A percentile compares a stretch with the other conserved stretches of the same genome.
phyloP scores from a whole-genome alignment of 2,888 invertebrate genomes.

The Agrochola lychnidis region DNA sequence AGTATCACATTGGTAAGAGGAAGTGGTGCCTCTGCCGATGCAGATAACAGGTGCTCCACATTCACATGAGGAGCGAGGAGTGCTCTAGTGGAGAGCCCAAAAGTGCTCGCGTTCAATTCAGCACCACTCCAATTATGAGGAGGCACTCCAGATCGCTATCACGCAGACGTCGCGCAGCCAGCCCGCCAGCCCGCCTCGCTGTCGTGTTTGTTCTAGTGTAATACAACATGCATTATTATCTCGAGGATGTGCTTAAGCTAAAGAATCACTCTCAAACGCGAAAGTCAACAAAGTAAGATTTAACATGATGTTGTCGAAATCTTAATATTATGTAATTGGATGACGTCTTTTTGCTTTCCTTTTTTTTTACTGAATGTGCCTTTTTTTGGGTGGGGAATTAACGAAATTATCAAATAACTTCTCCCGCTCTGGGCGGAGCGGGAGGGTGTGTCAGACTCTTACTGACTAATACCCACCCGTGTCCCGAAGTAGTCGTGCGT shows the following conservation, averaged over 20 bases:
- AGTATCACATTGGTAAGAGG: not conserved
- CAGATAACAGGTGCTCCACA: conserved; percentile 3
- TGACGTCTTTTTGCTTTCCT: not conserved
- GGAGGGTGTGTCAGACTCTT: too few relatives aligned
- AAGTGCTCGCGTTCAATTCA: conserved; percentile 11
- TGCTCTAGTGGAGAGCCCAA: not conserved
- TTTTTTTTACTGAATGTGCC: not conserved
- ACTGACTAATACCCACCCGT: too few relatives aligned
- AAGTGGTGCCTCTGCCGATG: conserved; percentile 3
- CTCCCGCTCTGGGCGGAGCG: too few relatives aligned
- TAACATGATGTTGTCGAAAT: too few relatives aligned
- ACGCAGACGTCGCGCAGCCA: conserved; percentile 9
- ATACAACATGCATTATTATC: conserved; percentile 1
- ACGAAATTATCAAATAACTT: too few relatives aligned
- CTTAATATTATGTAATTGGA: not conserved
- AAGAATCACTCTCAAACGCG: too few relatives aligned
- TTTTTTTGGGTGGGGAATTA: too few relatives aligned
- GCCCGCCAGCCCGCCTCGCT: not conserved
- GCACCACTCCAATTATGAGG: not conserved
- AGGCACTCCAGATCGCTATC: conserved; percentile 26
- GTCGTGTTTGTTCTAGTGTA: not conserved
- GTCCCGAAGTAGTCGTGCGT: too few relatives aligned
- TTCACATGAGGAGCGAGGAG: not conserved
- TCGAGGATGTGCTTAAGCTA: not conserved
- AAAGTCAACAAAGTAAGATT: not conserved